A percentile compares a stretch with the other conserved stretches of the same genome.
phyloP scores from a whole-genome alignment of 2,888 invertebrate species.

The Caenorhabditis imperialis region DNA sequence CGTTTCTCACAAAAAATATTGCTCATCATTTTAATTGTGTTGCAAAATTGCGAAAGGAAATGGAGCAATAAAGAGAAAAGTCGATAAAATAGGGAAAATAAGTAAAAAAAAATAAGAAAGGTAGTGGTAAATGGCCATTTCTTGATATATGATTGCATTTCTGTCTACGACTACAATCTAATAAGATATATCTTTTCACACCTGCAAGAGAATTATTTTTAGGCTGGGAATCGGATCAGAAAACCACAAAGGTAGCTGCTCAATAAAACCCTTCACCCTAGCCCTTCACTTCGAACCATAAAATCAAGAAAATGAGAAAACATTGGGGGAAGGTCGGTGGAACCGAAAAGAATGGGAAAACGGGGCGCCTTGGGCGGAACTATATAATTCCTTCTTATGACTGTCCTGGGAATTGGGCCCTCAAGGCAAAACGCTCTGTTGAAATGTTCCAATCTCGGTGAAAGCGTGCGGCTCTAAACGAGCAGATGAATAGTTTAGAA shows the following conservation, averaged over 20 bases:
- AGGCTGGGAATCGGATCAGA: no score
- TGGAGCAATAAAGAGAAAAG: background rate
- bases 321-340: constrained; percentile 11
- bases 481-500: constrained; percentile 27
- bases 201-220: no score
- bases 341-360: constrained; percentile 3
- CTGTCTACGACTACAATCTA: no score
- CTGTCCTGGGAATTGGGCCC: constrained; percentile 59
- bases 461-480: no score
- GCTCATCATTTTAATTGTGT: background rate
- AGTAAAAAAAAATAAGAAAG: background rate
- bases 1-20: no score
- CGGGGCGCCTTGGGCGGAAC: constrained; percentile 36
- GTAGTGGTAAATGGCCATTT: no score
- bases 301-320: no score
- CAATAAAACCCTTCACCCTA: no score
- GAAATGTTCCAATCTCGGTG: constrained; percentile 39
- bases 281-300: no score
- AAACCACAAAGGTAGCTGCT: no score
- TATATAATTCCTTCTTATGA: constrained; percentile 61
- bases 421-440: constrained; percentile 33
- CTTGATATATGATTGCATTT: no score
- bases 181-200: no score
- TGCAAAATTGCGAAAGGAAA: background rate
- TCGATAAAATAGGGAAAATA: background rate